Conservation (phyloP, 2,113 vertebrate species). For the Corydoras maculifer region DNA sequence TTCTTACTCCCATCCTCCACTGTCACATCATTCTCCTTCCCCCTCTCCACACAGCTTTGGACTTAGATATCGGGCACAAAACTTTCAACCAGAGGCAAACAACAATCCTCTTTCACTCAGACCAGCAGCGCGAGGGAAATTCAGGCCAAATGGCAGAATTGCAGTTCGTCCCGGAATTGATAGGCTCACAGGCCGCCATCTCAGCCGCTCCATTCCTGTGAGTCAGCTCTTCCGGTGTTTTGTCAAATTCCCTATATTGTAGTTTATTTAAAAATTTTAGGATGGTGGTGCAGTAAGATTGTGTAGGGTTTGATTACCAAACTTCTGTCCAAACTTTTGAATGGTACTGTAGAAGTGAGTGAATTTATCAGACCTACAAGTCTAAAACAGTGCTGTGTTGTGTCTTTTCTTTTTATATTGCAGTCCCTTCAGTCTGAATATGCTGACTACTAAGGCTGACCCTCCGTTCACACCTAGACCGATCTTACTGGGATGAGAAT, state of each 20-base stretch:
- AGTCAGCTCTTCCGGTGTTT: slow-evolving; percentile 52
- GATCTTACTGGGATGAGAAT: neutral
- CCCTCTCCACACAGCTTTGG: slow-evolving; percentile 60
- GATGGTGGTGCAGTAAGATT: too few species aligned
- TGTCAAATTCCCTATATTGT: neutral
- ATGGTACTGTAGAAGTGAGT: too few species aligned
- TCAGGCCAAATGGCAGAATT: slow-evolving; percentile 50
- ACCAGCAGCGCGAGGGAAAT: slow-evolving; percentile 54
- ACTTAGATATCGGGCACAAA: slow-evolving; percentile 58
- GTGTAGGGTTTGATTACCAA: too few species aligned
- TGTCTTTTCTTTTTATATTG: slow-evolving; percentile 48
- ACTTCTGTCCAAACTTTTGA: too few species aligned
- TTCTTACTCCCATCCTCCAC: slow-evolving; percentile 24
- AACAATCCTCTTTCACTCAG: slow-evolving; percentile 59
- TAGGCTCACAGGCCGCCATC: slow-evolving; percentile 61
- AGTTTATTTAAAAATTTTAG: too few species aligned
- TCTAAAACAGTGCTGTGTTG: neutral
- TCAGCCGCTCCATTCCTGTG: slow-evolving; percentile 78
- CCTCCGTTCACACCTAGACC: slow-evolving; percentile 28
- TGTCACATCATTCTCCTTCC: slow-evolving; percentile 35
- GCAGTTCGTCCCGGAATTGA: slow-evolving; percentile 57
- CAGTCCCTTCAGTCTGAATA: slow-evolving; percentile 84
- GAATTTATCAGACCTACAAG: too few species aligned
- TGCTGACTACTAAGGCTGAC: slow-evolving; percentile 73
- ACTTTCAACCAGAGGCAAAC: slow-evolving; percentile 70